Base-by-base conservation (phyloP, 2,113 vertebrate genomes). In the Rhinoderma darwinii region DNA sequence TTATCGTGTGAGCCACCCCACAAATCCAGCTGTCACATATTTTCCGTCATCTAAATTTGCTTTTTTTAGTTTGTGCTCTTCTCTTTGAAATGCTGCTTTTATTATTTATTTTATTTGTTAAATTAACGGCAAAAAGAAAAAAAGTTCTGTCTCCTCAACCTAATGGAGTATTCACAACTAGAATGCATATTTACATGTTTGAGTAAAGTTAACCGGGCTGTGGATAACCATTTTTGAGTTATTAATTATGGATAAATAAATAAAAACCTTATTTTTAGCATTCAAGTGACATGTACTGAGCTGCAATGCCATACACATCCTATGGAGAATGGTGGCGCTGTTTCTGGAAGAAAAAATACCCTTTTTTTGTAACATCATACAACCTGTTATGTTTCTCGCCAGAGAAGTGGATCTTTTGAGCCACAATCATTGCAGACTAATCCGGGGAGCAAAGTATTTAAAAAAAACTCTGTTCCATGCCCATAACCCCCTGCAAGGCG, bases 11-110 rank as follows among this genome's bases (percentile, higher is more conserved):
- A 50, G 32, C 5, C 50, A 27, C 68, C 54, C 32, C 17, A 44
- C 41, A 75, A 11, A 66, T 41, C 68, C 82, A 74, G 51, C 77
- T 80, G 50, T 54, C 59, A n/a, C 35, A 56, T 54, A 59, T 59
- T 80, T 59, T 80, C 18, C 35, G 77, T 25, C 50, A 56, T 59
- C 8, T 56, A 25, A 56, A n/a, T 37, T 39, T 56, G 2, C 47
- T 73, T 73, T 41, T 41, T 39, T 25, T 32, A 14, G 39, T 43
- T 43, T 43, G 7, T 20, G 35, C 66, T 63, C 8, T n/a, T 1
- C 59, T 30, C 59, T 70, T 37, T 4, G 14, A 17, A 17, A 32
- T 66, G 63, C 5, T 5, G 27, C 27, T 32, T 32, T 17, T 32
- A 66, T 30, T 27, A 35, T 63, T 63, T 27, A 9, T 63, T 63